Percentiles rank a stretch among this genome's conserved stretches.
phyloP scores from a whole-genome alignment of 2,113 vertebrate species.

The Mesembrinibis cayennensis region DNA sequence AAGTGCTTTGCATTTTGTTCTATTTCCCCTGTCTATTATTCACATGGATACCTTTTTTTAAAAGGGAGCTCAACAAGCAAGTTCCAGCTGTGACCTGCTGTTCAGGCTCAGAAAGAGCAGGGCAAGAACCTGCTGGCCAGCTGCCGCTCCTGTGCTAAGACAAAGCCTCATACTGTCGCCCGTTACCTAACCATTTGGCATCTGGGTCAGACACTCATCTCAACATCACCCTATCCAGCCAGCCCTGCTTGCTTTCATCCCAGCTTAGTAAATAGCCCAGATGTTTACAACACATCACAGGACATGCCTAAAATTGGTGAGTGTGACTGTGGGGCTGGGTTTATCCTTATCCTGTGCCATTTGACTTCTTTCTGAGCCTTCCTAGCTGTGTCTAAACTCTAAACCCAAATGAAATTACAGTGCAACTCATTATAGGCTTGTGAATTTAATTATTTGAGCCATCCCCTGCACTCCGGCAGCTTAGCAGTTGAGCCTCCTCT shows the following conservation, averaged over 20 bases:
- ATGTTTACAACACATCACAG: background rate
- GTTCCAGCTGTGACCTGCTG: background rate
- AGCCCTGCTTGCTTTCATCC: background rate
- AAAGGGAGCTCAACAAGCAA: background rate
- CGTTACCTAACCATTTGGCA: background rate
- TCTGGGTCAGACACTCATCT: background rate
- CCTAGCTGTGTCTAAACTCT: background rate
- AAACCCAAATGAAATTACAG: background rate
- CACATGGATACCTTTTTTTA: background rate
- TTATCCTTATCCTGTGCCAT: background rate
- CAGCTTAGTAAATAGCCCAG: background rate
- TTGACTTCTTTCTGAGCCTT: background rate
- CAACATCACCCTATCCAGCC: background rate
- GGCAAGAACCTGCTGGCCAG: background rate
- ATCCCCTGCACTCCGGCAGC: background rate
- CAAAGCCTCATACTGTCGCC: background rate
- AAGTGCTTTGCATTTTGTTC: background rate
- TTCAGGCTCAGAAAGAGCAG: background rate
- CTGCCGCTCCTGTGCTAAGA: fast-evolving
- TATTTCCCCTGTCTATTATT: background rate
- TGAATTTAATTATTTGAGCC: background rate
- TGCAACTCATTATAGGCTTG: background rate
- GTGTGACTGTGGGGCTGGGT: background rate
- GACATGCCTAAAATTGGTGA: fast-evolving
- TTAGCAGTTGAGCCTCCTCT: background rate